Evolutionary conservation across 2,888 invertebrate species (phyloP), one percentile per base, ranked within the genome.

Genomic region (Spilarctia lutea): DNA sequence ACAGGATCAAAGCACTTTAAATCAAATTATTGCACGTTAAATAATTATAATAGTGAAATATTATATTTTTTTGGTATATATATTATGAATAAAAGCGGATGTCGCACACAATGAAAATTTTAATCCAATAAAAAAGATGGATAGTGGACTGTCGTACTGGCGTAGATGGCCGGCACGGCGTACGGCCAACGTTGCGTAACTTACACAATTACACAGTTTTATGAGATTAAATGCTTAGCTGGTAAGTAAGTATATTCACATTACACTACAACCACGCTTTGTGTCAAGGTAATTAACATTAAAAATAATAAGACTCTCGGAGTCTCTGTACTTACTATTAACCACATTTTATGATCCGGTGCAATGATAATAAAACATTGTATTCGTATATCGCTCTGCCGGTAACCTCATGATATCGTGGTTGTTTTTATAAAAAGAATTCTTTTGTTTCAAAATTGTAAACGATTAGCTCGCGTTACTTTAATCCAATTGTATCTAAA

Each of bases 111-210:
- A 82, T 80, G 82, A 83, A 84, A 87, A 78, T 81, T 76, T 85
- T 91, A 91, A 91, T 91, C 87, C 86, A 90, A 90, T 91, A 90
- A 90, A 83, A 85, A 63, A 27, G 63, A n/a, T n/a, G 84, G 85
- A 74, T 79, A 75, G 30, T 63, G 79, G 76, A 74, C 73, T 76
- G 81, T 80, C 70, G 0, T 1, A 6, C 1, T 79, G 81, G 79
- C 79, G 81, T 76, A 45, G 69, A 48, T 39, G 68, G 33, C 33
- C n/a, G n/a, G 63, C 71, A 39, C n/a, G 30, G 63, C 71, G 48
- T 68, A 63, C 75, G 74, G 70, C 71, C 68, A 66, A 63, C 74
- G 75, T 90, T 89, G 82, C 89, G 87, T 86, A 88, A 90, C 85
- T 76, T 66, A 76, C 75, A 81, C 79, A 85, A 83, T 84, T 85